A percentile compares a stretch with the other conserved stretches of the same genome.
Conservation (phyloP, 2,797 vertebrate genomes). For the Gallirallus australis region DNA sequence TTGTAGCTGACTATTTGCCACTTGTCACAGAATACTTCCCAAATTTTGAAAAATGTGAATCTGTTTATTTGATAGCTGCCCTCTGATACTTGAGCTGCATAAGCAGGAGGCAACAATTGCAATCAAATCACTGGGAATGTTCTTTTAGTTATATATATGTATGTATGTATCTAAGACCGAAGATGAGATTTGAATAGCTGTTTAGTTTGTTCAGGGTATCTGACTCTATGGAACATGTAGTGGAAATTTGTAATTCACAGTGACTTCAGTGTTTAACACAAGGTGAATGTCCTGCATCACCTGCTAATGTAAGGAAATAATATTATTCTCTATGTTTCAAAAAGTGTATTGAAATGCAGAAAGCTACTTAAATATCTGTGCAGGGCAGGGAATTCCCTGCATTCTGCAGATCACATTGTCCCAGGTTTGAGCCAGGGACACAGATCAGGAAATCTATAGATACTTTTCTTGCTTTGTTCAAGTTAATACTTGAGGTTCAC, state of each 20-base stretch:
- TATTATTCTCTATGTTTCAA: neutral
- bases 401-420: rapidly evolving
- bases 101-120: neutral
- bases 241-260: neutral
- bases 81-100: neutral
- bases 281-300: neutral
- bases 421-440: neutral
- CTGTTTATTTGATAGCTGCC: neutral
- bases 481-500: neutral
- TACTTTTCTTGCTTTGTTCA: neutral
- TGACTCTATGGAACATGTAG: neutral
- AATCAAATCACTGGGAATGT: neutral
- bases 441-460: neutral
- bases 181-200: neutral
- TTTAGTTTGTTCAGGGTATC: neutral
- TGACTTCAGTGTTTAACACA: neutral
- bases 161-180: neutral
- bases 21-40: neutral
- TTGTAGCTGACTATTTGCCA: neutral
- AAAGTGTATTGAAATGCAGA: neutral
- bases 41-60: neutral
- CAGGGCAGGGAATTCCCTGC: neutral
- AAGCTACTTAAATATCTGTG: neutral
- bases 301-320: neutral
- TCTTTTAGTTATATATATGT: neutral